phyloP scores from a whole-genome alignment of 2,888 invertebrate species.

The Spilosoma lubricipeda region DNA sequence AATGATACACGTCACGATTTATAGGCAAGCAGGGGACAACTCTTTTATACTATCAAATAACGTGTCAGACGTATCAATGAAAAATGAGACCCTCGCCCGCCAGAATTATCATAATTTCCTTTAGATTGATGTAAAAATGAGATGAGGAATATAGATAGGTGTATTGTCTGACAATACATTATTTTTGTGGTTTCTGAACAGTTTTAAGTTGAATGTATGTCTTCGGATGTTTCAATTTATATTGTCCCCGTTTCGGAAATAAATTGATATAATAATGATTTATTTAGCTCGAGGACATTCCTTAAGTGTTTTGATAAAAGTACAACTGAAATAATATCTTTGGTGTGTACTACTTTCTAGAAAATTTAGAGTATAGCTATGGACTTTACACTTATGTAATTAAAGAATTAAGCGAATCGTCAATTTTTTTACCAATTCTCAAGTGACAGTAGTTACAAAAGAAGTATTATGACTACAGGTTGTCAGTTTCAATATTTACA shows the following conservation, averaged over 20 bases:
- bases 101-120: constrained; percentile 39
- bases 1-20: constrained; percentile 43
- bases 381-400: neutral
- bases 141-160: neutral
- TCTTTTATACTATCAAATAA: constrained; percentile 32
- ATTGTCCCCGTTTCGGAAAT: neutral
- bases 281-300: neutral
- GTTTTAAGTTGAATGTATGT: neutral
- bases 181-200: neutral
- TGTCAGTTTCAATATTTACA: constrained; percentile 56
- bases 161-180: neutral
- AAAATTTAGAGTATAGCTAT: neutral
- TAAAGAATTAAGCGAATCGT: neutral
- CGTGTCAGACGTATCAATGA: constrained; percentile 39
- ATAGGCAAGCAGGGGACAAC: constrained; percentile 26
- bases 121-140: constrained; percentile 7
- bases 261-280: no score
- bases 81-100: constrained; percentile 26
- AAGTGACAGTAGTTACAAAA: constrained; percentile 24
- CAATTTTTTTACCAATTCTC: neutral
- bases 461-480: constrained; percentile 42
- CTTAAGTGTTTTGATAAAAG: neutral
- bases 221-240: neutral
- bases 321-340: neutral
- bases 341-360: neutral